Evolutionary conservation across 2,797 vertebrate species (phyloP), one percentile per base, ranked within the genome.

Genomic region (Tenualosa ilisha): DNA sequence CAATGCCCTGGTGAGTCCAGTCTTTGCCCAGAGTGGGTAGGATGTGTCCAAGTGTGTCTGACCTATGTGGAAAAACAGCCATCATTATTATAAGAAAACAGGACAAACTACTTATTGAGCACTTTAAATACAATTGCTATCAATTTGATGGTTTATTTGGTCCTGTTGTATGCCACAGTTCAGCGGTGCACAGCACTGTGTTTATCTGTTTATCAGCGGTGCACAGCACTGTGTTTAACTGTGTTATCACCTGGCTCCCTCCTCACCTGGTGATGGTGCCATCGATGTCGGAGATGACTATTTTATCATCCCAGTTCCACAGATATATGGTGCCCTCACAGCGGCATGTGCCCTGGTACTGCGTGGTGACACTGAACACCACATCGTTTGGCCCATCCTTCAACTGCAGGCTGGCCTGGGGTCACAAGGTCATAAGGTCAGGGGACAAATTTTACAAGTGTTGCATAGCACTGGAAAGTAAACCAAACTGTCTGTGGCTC

Each of bases 1-100:
- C 97, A 0, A 99, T 99, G 85, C 98, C 98, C 93, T 99, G 98
- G 90, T 99, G 98, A 0, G 98, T 99, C 98, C 98, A 99, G 88
- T 99, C 98, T 93, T 99, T 99, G 82, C 98, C 98, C 54, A 99
- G 95, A 0, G 97, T 99, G n/a, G 98, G 98, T 85, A 99, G 93
- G 92, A 99, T 99, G 88, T 99, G 98, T 79, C 98, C 98, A 81
- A 99, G 91, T 0, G 98, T 99, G 92, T 99, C 98, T 0, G 98
- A 99, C 91, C 98, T 99, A 89, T 6, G 68, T 5, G 56, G 24
- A 59, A 17, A 49, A 40, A 31, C 8, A 8, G 3, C 1, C 0
- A 0, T 81, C n/a, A 72, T 50, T 46, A 46, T 17, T 17, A 79
- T 22, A 22, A 12, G 63, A 12, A 72, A 15, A 15, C 68, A 72